phyloP scores from a whole-genome alignment of 1,140 invertebrate genomes.

The Bombus cullumanus region DNA sequence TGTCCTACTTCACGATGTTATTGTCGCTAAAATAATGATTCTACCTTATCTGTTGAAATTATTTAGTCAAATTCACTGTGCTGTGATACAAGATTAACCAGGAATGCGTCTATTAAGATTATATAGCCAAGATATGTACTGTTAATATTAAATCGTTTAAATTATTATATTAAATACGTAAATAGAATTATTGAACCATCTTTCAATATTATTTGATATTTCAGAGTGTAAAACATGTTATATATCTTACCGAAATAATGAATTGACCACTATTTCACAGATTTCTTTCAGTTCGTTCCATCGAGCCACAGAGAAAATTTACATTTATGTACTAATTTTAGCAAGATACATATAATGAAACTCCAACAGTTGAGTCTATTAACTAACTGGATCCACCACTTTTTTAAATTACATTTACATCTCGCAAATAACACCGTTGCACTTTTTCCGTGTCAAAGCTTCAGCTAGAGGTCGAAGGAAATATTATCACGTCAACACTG shows the following conservation, averaged over 20 bases:
- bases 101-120: not conserved
- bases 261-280: not conserved
- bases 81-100: not conserved
- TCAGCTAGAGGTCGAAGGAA: not conserved
- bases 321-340: not conserved
- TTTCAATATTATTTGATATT: not conserved
- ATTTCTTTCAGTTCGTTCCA: not conserved
- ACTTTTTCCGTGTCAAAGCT: not conserved
- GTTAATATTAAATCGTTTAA: no score
- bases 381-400: not conserved
- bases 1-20: conserved; percentile 28
- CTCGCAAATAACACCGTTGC: not conserved
- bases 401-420: not conserved
- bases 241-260: not conserved
- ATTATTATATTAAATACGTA: not conserved
- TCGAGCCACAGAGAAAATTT: not conserved
- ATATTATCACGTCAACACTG: not conserved
- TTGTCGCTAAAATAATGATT: not conserved
- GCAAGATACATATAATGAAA: not conserved
- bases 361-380: not conserved
- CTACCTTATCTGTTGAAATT: not conserved
- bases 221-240: not conserved
- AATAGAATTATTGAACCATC: not conserved
- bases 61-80: not conserved
- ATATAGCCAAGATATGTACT: not conserved